Percentiles rank a stretch among this genome's conserved stretches.
Evolutionary conservation across 2,888 invertebrate species (phyloP).

Genomic region (Phyllotreta cruciferae): DNA sequence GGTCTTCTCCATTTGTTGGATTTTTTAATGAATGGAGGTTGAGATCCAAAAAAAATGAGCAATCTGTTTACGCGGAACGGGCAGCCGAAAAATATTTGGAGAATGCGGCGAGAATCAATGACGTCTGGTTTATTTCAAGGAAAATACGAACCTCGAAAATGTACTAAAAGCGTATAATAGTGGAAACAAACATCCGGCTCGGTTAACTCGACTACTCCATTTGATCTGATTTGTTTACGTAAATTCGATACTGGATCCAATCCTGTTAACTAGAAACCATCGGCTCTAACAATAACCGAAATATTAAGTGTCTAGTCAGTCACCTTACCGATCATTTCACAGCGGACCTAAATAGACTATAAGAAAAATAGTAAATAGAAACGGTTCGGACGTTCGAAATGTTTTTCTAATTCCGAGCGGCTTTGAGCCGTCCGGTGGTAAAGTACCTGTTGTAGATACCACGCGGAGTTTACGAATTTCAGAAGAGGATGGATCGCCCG

Average conservation of each 20-base stretch:
- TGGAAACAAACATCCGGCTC: too few relatives aligned
- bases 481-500: conserved; percentile 44
- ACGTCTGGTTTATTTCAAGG: too few relatives aligned
- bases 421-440: conserved; percentile 31
- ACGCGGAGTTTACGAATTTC: conserved; percentile 46
- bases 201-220: too few relatives aligned
- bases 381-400: conserved; percentile 5
- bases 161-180: too few relatives aligned
- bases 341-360: conserved; percentile 21
- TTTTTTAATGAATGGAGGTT: too few relatives aligned
- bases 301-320: conserved; percentile 33
- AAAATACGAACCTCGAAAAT: too few relatives aligned
- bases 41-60: too few relatives aligned
- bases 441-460: conserved; percentile 32
- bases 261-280: conserved; percentile 25
- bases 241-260: not conserved
- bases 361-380: conserved; percentile 16
- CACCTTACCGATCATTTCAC: conserved; percentile 32
- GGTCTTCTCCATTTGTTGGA: too few relatives aligned
- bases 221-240: not conserved
- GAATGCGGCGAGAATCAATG: too few relatives aligned
- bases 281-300: conserved; percentile 29
- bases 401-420: not conserved
- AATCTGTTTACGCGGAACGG: too few relatives aligned
- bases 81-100: too few relatives aligned